Base-by-base conservation (phyloP, 1,140 invertebrate species). In the Sesamia nonagrioides region DNA sequence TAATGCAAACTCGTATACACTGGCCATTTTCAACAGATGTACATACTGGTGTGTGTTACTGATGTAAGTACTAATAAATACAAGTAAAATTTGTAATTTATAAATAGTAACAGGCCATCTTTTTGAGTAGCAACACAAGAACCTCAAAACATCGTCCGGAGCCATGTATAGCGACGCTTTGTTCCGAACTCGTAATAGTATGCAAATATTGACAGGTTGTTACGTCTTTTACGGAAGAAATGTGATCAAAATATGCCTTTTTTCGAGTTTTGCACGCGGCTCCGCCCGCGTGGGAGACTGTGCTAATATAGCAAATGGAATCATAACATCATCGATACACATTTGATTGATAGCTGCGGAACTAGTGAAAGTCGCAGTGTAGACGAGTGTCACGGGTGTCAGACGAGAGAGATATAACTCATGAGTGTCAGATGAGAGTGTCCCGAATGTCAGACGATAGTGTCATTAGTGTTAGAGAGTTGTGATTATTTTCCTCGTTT, bases 231-330 rank as follows among this genome's bases (percentile, higher is more conserved):
- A 48, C 50, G 40, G 56, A 45, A 50, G 21, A 42, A 50, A 75
- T 75, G 42, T 63, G 58, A 63, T 75, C 58, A 75, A 63, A 75
- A 75, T 61, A 35, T 75, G 42, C 73, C 73, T 48, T 63, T 50
- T 75, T 52, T 75, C 33, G 42, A 35, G 58, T 75, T 75, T 75
- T 75, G 73, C 73, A 75, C 73, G 73, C 73, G 73, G 73, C 73
- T 75, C 73, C 27, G 18, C 73, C n/a, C 9, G 58, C 56, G 56
- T 75, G 58, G 73, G 73, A 63, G 21, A 50, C 13, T 1, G 7
- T 42, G 40, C 17, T 66, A 42, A 42, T 37, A 50, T 60, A 45
- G 40, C 54, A 61, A 61, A 74, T 61, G 72, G 58, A 11, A 21
- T 6, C 50, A 17, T 37, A 73, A 73, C 21, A 37, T 73, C 18